phyloP scores from a whole-genome alignment of 2,113 vertebrate genomes.

The Cichladusa arquata region DNA sequence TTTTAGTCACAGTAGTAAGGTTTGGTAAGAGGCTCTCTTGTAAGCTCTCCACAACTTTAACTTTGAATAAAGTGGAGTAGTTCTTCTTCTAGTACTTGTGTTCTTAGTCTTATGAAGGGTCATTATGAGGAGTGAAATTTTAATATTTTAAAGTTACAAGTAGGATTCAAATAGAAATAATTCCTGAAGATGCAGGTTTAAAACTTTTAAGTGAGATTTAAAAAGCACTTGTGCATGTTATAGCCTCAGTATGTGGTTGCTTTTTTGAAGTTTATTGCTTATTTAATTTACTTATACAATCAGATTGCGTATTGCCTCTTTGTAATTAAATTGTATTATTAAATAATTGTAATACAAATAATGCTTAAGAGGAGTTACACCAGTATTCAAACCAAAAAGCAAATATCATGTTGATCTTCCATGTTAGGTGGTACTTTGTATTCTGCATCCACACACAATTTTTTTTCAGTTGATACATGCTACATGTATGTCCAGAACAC shows the following conservation, averaged over 20 bases:
- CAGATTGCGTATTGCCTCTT: neutral
- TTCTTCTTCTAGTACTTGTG: neutral
- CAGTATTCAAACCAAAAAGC: neutral
- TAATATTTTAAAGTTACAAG: neutral
- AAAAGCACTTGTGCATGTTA: neutral
- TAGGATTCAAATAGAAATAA: neutral
- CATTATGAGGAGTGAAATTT: neutral
- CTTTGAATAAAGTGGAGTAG: neutral
- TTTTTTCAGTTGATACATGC: neutral
- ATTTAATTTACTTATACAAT: neutral
- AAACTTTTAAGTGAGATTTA: neutral
- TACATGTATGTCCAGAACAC: neutral
- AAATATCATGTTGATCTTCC: neutral
- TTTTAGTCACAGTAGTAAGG: neutral
- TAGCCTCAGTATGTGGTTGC: neutral
- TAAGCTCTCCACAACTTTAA: neutral
- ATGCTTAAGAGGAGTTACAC: neutral
- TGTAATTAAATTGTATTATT: constrained; percentile 11
- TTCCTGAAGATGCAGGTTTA: neutral
- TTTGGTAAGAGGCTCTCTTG: neutral
- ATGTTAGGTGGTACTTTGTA: neutral
- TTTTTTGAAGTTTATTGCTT: neutral
- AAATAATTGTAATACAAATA: neutral
- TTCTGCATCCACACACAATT: neutral
- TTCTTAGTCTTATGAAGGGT: neutral